Percentiles rank a stretch among this genome's conserved stretches.
Conservation (phyloP, 2,888 invertebrate genomes). For the Scaptomyza cyrtandrae region DNA sequence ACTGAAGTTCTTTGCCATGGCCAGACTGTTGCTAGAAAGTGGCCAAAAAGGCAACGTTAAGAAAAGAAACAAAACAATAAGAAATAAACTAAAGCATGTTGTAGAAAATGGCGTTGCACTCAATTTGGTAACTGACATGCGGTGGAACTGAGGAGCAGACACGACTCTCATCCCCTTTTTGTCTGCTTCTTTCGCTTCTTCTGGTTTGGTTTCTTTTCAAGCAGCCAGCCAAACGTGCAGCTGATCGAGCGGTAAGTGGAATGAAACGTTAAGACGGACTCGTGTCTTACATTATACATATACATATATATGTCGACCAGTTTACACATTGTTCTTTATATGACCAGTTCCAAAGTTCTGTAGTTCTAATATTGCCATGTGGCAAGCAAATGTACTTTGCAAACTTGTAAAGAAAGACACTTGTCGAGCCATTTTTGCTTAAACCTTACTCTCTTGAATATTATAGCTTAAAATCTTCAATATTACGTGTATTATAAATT, state of each 20-base stretch:
- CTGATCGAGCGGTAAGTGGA: slow-evolving; percentile 43
- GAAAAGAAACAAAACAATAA: slow-evolving; percentile 24
- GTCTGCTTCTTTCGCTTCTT: slow-evolving; percentile 21
- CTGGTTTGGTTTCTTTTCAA: slow-evolving; percentile 60
- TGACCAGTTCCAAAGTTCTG: slow-evolving; percentile 54
- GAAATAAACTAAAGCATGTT: slow-evolving; percentile 67
- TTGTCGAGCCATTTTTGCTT: neutral
- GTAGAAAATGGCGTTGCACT: slow-evolving; percentile 77
- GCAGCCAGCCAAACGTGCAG: slow-evolving; percentile 53
- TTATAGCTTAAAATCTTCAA: neutral
- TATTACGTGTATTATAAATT: neutral
- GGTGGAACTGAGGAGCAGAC: slow-evolving; percentile 33
- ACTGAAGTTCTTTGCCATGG: slow-evolving; percentile 58
- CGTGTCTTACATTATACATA: slow-evolving; percentile 54
- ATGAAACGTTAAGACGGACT: slow-evolving; percentile 34
- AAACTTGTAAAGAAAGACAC: neutral
- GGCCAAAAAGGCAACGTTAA: slow-evolving; percentile 67
- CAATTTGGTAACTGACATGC: slow-evolving; percentile 78
- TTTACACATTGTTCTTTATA: slow-evolving; percentile 55
- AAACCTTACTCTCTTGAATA: too few relatives aligned
- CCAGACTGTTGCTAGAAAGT: slow-evolving; percentile 68
- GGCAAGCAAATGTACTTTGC: slow-evolving; percentile 8
- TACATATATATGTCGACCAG: slow-evolving; percentile 49
- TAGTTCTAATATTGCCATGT: slow-evolving; percentile 19
- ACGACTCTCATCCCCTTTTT: slow-evolving; percentile 53